Base-by-base conservation (phyloP, 2,113 vertebrate genomes). In the Pachyramphus minor region DNA sequence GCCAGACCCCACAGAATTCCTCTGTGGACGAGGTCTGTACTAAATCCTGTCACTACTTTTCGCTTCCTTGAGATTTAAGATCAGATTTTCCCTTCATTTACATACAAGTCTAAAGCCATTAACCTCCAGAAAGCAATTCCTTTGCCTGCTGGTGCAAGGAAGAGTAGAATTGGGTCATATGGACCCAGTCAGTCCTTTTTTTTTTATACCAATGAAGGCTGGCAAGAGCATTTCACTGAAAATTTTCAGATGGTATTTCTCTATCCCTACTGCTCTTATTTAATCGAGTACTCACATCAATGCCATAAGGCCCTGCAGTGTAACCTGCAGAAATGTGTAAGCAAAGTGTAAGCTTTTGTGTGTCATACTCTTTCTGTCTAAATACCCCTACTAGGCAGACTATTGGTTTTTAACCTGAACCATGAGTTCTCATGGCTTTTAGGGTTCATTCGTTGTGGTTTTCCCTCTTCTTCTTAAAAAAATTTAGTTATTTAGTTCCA, bases 41-140 rank as follows among this genome's bases (percentile, higher is more conserved):
- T 94, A 96, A 96, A 90, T 81, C 37, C 63, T 84, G 76, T 88
- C 90, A 80, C 19, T 30, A 33, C 74, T 82, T 91, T 55, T 60
- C 2, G 9, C 83, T 88, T 94, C 75, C 33, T 60, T 75, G 58
- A 90, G 68, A 94, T 94, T 96, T 92, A 96, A 90, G 79, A 92
- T 82, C 72, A 88, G 90, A 77, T 88, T 94, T 93, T 44, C 44
- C 45, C 37, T 56, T 96, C 63, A 94, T 96, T 96, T 94, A 64
- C 90, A 96, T 94, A 56, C 28, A 83, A 84, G 79, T 87, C 85
- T 89, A 89, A 96, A 95, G 52, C 68, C 85, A 93, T 95, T 96
- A 94, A 93, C 76, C 56, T 96, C 93, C 79, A 88, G 60, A 93
- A 93, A 89, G 92, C 8, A 10, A 84, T 93, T 94, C 83, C 39